phyloP scores from a whole-genome alignment of 1,140 invertebrate genomes.

The Dendroctonus valens region DNA sequence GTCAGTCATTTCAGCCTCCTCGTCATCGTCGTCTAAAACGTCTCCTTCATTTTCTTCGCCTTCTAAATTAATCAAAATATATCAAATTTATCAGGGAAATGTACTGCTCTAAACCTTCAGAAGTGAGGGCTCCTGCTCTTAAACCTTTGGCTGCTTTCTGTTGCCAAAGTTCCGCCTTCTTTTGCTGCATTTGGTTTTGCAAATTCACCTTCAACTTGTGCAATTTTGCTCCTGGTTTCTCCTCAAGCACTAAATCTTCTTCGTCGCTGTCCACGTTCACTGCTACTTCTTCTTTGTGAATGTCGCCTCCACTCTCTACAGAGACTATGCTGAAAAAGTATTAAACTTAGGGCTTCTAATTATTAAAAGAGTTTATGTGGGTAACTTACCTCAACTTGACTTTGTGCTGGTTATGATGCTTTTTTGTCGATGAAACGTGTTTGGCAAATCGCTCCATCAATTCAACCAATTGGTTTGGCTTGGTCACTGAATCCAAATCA shows the following conservation, averaged over 20 bases:
- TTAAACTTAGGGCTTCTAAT: slow-evolving; percentile 2
- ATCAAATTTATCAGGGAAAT: neutral
- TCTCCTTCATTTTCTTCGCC: slow-evolving; percentile 40
- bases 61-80: slow-evolving; percentile 18
- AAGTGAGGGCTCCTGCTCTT: neutral
- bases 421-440: slow-evolving; percentile 56
- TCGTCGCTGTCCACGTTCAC: slow-evolving; percentile 47
- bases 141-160: slow-evolving; percentile 53
- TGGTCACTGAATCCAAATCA: slow-evolving; percentile 54
- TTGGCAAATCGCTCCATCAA: slow-evolving; percentile 63
- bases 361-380: neutral
- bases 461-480: slow-evolving; percentile 56
- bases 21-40: slow-evolving; percentile 51
- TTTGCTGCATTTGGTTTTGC: slow-evolving; percentile 61
- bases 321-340: slow-evolving; percentile 43
- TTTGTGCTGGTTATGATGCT: slow-evolving; percentile 48
- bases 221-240: slow-evolving; percentile 60
- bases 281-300: slow-evolving; percentile 52
- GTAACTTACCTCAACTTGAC: slow-evolving; percentile 47
- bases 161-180: slow-evolving; percentile 63
- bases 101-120: slow-evolving; percentile 1
- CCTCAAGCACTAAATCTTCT: slow-evolving; percentile 43
- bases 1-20: slow-evolving; percentile 47
- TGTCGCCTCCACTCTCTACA: slow-evolving; percentile 47
- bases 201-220: slow-evolving; percentile 62